Conservation (phyloP, 2,797 vertebrate species). For the Girardinus metallicus region DNA sequence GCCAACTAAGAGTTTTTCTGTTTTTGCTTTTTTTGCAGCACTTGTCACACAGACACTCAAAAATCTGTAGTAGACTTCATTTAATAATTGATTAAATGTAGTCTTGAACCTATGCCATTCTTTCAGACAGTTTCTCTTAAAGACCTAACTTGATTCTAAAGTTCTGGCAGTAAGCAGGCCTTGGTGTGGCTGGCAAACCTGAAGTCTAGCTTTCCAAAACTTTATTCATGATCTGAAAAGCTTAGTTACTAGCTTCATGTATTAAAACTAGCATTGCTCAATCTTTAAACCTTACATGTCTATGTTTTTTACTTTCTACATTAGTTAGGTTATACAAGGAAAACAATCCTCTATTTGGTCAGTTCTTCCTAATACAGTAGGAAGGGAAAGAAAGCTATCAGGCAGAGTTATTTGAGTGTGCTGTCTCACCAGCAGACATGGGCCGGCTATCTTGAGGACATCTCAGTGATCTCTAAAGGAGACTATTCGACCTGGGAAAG, state of each 20-base stretch:
- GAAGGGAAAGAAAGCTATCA: constrained; percentile 69
- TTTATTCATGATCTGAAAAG: not conserved
- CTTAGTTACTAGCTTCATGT: not conserved
- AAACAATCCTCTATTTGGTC: constrained; percentile 22
- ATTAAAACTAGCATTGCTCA: not conserved
- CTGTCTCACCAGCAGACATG: constrained; percentile 56
- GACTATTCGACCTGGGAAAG: constrained; percentile 64
- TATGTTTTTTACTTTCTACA: not conserved
- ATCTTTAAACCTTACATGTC: not conserved
- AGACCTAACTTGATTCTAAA: not conserved
- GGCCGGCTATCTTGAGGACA: constrained; percentile 79
- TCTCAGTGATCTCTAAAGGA: constrained; percentile 79
- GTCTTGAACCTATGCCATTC: not conserved
- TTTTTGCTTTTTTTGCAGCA: not conserved
- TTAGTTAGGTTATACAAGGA: not conserved
- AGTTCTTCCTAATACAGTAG: constrained; percentile 43
- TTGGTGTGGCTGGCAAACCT: not conserved
- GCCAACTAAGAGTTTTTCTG: not conserved
- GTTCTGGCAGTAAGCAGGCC: not conserved
- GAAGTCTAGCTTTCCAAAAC: too few species aligned
- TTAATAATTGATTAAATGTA: not conserved
- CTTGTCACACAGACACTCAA: not conserved
- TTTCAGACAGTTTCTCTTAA: not conserved
- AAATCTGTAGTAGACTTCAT: not conserved
- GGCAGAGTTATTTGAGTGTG: constrained; percentile 72